These are phyloP conservation scores for Muntiacus muntjak DNA, from an alignment of 2,113 vertebrate genomes.

Conservation along the genomic window DNA sequence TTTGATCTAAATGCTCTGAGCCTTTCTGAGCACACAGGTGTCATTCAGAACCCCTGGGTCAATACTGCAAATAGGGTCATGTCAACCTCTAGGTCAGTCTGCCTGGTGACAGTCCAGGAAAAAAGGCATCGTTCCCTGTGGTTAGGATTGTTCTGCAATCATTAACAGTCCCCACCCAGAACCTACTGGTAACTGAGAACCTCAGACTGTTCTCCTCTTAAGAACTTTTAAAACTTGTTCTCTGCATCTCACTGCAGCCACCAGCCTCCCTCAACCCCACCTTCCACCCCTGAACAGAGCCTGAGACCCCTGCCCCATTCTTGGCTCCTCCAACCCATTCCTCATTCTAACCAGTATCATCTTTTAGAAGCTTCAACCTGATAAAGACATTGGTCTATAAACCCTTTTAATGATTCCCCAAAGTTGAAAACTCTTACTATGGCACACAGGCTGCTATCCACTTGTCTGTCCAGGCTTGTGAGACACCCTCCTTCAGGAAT, in stretches of 20 bases:
- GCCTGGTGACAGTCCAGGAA: neutral
- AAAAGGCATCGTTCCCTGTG: accelerated
- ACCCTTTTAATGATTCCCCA: no score
- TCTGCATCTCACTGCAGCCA: no score
- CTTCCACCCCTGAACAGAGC: accelerated
- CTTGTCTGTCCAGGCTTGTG: neutral
- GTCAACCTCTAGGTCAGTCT: no score
- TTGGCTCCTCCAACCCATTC: neutral
- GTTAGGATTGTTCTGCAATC: neutral
- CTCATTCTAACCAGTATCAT: neutral
- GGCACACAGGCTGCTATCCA: neutral
- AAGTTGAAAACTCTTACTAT: neutral
- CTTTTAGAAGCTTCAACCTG: accelerated
- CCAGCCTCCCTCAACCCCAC: accelerated
- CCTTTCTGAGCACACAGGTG: no score
- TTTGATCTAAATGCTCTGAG: accelerated
- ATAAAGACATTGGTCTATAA: accelerated
- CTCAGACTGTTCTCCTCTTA: no score
- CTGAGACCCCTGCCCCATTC: accelerated
- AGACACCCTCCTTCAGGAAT: accelerated
- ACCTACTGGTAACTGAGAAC: neutral
- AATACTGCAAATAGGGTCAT: neutral
- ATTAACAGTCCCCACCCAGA: accelerated
- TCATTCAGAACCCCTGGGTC: neutral
- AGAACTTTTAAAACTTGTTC: neutral